These are phyloP conservation scores for Arremon brunneinucha DNA, from an alignment of 2,797 vertebrate species.

Conservation along the genomic window DNA sequence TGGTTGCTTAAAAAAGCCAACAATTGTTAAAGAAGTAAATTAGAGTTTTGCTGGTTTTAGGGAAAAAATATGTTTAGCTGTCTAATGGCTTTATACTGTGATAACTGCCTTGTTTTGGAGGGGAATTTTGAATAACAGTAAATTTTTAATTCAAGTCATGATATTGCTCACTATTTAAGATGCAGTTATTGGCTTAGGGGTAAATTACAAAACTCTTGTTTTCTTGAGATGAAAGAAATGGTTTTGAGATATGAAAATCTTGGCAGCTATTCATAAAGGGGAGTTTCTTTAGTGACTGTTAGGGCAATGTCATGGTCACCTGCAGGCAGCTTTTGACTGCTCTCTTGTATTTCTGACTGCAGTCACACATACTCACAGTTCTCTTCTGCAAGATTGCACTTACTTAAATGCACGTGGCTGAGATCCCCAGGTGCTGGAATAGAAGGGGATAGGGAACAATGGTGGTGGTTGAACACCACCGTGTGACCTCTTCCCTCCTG, in stretches of 20 bases:
- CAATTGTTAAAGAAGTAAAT: not conserved
- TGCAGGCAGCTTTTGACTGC: not conserved
- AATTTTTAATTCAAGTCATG: not conserved
- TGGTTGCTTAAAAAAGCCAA: not conserved
- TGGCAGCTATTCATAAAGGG: not conserved
- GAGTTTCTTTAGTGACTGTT: not conserved
- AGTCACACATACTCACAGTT: not conserved
- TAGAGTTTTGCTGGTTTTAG: not conserved
- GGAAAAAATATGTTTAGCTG: not conserved
- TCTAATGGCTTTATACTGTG: not conserved
- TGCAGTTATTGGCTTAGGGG: not conserved
- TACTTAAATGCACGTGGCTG: not conserved
- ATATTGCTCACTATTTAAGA: not conserved
- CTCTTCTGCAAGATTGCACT: not conserved
- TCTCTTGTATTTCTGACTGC: not conserved
- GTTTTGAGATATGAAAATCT: not conserved
- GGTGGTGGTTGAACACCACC: not conserved
- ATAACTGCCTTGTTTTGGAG: not conserved
- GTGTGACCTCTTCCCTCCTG: not conserved
- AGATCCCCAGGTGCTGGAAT: not conserved
- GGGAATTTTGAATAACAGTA: not conserved
- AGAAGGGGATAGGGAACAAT: not conserved
- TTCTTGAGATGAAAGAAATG: not conserved
- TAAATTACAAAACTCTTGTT: not conserved
- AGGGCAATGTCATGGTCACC: not conserved